Evolutionary conservation across 1,140 invertebrate species (phyloP).

Genomic region (Ceratosolen fusciceps): DNA sequence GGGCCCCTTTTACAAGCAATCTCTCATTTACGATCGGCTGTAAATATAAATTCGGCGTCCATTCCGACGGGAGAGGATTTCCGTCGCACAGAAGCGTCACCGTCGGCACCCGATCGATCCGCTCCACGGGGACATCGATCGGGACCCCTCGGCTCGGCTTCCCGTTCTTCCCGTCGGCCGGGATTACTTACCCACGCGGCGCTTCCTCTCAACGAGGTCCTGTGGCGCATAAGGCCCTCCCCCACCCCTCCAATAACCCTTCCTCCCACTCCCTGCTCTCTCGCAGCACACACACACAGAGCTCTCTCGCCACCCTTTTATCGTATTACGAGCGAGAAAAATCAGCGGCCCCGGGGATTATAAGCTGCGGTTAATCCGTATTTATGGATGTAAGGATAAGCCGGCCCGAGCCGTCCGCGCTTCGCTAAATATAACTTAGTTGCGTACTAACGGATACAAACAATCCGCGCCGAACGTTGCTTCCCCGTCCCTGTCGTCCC

Average conservation of each 20-base stretch:
- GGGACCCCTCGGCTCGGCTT: background rate
- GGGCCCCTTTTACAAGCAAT: background rate
- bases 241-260: background rate
- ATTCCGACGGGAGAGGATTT: no score
- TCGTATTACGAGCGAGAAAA: background rate
- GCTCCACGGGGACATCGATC: conserved; percentile 36
- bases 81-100: no score
- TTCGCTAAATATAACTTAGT: conserved; percentile 8
- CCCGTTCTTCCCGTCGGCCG: background rate
- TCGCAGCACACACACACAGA: no score
- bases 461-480: background rate
- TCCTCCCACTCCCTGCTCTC: background rate
- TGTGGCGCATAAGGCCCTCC: background rate
- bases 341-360: background rate
- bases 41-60: conserved; percentile 41
- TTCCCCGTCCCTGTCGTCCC: background rate
- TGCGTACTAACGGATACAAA: background rate
- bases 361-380: conserved; percentile 14
- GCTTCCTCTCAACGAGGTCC: background rate
- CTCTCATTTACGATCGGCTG: conserved; percentile 23
- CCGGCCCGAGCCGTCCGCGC: background rate
- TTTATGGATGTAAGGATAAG: conserved; percentile 20
- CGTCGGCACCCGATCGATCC: background rate
- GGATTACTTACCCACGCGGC: background rate
- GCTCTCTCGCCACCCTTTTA: background rate